phyloP scores from a whole-genome alignment of 2,888 invertebrate genomes.

The Drosophila nigricruria region DNA sequence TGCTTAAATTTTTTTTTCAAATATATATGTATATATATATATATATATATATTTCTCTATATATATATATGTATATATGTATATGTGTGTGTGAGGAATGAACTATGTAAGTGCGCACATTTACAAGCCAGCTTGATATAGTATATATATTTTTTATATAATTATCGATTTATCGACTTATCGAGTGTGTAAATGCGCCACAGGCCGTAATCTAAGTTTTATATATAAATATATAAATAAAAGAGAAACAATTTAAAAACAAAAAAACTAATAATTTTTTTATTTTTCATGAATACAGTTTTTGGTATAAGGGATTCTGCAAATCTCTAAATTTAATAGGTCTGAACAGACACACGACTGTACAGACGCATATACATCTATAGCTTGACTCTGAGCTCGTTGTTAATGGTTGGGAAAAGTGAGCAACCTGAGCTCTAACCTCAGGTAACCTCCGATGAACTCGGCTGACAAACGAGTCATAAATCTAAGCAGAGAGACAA shows the following conservation, averaged over 20 bases:
- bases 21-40: slow-evolving; percentile 16
- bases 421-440: not conserved
- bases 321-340: too few species aligned
- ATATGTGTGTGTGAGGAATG: slow-evolving; percentile 1
- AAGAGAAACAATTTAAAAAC: not conserved
- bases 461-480: not conserved
- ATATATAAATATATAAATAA: slow-evolving; percentile 15
- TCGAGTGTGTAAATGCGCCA: slow-evolving; percentile 49
- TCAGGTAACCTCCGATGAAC: slow-evolving; percentile 10
- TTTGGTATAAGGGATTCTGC: too few species aligned
- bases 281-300: too few species aligned
- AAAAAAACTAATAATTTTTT: not conserved
- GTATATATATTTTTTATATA: slow-evolving; percentile 19
- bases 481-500: not conserved
- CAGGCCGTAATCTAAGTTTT: slow-evolving; percentile 54
- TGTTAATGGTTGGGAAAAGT: not conserved
- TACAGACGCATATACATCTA: not conserved
- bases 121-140: slow-evolving; percentile 59
- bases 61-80: slow-evolving; percentile 4
- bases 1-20: slow-evolving; percentile 18
- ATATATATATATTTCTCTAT: not conserved
- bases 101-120: slow-evolving; percentile 47
- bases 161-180: slow-evolving; percentile 49
- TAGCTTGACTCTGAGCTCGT: not conserved
- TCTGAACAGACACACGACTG: too few species aligned